A percentile compares a stretch with the other conserved stretches of the same genome.
phyloP scores from a whole-genome alignment of 64 coral and sea anemone species.

The Montipora cactus region DNA sequence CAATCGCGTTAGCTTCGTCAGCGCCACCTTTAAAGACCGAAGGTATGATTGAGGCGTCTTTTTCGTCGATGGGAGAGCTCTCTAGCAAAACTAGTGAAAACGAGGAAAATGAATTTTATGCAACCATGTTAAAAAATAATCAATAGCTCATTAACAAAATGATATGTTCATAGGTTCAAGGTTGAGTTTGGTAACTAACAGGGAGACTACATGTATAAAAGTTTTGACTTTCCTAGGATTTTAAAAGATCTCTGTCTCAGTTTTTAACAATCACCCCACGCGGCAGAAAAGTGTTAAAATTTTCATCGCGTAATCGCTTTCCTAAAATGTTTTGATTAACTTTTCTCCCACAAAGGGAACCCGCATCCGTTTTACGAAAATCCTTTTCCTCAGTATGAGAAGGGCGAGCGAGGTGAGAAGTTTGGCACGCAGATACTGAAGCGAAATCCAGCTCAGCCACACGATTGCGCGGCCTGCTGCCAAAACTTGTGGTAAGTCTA shows the following conservation, averaged over 20 bases:
- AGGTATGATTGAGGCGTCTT: not conserved
- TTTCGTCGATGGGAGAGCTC: not conserved
- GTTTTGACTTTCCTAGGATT: no score
- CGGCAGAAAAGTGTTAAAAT: no score
- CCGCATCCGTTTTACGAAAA: constrained; percentile 18
- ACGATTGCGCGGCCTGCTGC: not conserved
- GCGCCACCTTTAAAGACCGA: not conserved
- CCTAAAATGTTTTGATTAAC: no score
- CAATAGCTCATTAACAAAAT: no score
- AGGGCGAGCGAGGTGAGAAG: not conserved
- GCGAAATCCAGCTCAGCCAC: not conserved
- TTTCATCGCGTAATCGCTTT: no score
- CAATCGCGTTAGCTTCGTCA: not conserved
- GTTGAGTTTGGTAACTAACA: no score
- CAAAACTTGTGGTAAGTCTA: constrained; percentile 18
- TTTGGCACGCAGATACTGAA: not conserved
- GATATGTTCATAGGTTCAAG: no score
- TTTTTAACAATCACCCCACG: no score
- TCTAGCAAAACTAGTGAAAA: not conserved
- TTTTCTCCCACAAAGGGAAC: not conserved
- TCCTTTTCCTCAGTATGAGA: not conserved
- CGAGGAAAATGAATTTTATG: no score
- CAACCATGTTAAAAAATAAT: no score
- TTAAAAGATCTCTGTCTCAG: no score
- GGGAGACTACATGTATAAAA: no score